These are phyloP conservation scores for Unio delphinus DNA, from an alignment of 2,888 invertebrate species.

Conservation along the genomic window DNA sequence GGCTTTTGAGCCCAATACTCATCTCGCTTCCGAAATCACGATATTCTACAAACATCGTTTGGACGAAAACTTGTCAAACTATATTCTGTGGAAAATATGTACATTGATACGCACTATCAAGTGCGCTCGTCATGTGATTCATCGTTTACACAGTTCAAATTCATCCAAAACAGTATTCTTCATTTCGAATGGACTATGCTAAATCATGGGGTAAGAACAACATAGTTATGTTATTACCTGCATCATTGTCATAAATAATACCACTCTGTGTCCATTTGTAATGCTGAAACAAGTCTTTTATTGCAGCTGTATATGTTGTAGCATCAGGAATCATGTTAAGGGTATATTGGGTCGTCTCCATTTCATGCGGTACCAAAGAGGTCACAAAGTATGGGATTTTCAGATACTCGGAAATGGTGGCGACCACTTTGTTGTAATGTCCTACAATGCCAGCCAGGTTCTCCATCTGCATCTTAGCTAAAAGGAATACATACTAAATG, in stretches of 20 bases:
- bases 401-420: slow-evolving; percentile 51
- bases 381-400: slow-evolving; percentile 64
- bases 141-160: too few relatives aligned
- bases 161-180: too few relatives aligned
- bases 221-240: slow-evolving; percentile 32
- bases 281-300: slow-evolving; percentile 53
- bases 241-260: slow-evolving; percentile 48
- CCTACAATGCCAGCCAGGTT: slow-evolving; percentile 58
- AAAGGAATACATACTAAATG: slow-evolving; percentile 10
- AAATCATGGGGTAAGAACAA: not conserved
- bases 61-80: too few relatives aligned
- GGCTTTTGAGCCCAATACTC: too few relatives aligned
- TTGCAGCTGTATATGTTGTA: slow-evolving; percentile 39
- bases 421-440: slow-evolving; percentile 51
- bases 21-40: too few relatives aligned
- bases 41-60: too few relatives aligned
- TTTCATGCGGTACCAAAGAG: slow-evolving; percentile 41
- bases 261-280: slow-evolving; percentile 49
- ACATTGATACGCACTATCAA: too few relatives aligned
- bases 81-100: too few relatives aligned
- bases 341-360: slow-evolving; percentile 32
- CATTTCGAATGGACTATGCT: not conserved
- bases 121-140: too few relatives aligned
- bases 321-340: slow-evolving; percentile 55
- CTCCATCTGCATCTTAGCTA: slow-evolving; percentile 16